Conservation (phyloP, 2,113 vertebrate genomes). For the Ophthalmolycus amberensis region DNA sequence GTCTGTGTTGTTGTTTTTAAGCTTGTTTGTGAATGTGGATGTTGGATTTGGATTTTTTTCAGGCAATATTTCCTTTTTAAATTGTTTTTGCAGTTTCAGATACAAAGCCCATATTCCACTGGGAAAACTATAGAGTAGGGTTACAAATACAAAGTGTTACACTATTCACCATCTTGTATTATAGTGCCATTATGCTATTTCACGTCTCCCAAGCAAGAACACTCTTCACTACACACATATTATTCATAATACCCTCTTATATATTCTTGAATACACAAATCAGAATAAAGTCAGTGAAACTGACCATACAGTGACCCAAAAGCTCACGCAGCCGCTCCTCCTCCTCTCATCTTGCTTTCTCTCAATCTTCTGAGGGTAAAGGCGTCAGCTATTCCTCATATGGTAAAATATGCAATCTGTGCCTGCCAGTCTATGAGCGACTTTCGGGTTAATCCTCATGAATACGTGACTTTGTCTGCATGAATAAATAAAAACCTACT, state of each 20-base stretch:
- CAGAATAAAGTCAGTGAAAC: slow-evolving; percentile 72
- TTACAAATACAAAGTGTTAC: slow-evolving; percentile 47
- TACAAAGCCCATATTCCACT: slow-evolving; percentile 31
- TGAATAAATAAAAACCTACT: slow-evolving; percentile 88
- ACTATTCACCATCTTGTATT: slow-evolving; percentile 26
- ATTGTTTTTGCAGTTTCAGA: slow-evolving; percentile 24
- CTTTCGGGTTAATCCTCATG: slow-evolving; percentile 87
- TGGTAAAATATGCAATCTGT: slow-evolving; percentile 86
- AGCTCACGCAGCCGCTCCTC: slow-evolving; percentile 70
- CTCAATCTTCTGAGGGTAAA: slow-evolving; percentile 77
- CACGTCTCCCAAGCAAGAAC: slow-evolving; percentile 15
- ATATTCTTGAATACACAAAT: slow-evolving; percentile 71
- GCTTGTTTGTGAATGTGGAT: slow-evolving; percentile 27
- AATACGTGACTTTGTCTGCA: slow-evolving; percentile 87
- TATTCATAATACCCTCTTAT: slow-evolving; percentile 63
- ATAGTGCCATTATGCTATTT: slow-evolving; percentile 32
- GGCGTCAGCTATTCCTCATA: slow-evolving; percentile 81
- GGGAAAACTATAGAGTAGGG: slow-evolving; percentile 19
- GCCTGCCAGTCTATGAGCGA: slow-evolving; percentile 83
- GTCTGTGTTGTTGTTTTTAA: slow-evolving; percentile 56
- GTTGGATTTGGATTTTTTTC: slow-evolving; percentile 49
- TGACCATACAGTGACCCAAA: slow-evolving; percentile 78
- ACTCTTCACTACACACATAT: slow-evolving; percentile 40
- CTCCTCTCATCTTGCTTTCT: slow-evolving; percentile 61
- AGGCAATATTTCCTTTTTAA: slow-evolving; percentile 40